phyloP scores from a whole-genome alignment of 2,888 invertebrate species.

The Xanthorhoe designata region DNA sequence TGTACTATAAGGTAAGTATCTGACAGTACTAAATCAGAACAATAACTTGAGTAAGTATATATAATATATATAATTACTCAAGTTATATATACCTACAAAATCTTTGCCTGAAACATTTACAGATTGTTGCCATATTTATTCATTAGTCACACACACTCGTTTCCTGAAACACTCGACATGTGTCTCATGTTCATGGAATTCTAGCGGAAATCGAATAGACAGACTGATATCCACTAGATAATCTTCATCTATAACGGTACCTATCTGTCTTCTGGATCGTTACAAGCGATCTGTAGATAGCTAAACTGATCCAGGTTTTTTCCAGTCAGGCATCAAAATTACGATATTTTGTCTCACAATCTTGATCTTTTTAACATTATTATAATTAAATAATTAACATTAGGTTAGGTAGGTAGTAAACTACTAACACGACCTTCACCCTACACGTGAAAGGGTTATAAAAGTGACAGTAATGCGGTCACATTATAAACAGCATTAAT shows the following conservation, averaged over 20 bases:
- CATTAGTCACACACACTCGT: background rate
- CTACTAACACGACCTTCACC: background rate
- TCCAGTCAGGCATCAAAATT: too few relatives aligned
- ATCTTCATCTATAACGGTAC: too few relatives aligned
- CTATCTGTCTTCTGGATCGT: too few relatives aligned
- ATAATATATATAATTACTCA: too few relatives aligned
- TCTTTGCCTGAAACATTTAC: background rate
- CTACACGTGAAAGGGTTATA: background rate
- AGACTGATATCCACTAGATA: too few relatives aligned
- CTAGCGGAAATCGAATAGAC: background rate
- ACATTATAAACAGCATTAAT: conserved; percentile 29
- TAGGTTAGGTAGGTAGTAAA: background rate
- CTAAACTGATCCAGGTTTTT: too few relatives aligned
- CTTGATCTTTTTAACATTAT: too few relatives aligned
- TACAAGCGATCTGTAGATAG: too few relatives aligned
- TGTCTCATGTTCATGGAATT: conserved; percentile 3
- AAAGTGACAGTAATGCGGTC: conserved; percentile 22
- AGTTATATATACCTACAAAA: too few relatives aligned
- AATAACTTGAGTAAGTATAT: background rate
- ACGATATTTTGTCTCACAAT: too few relatives aligned
- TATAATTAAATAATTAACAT: too few relatives aligned
- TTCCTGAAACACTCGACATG: background rate
- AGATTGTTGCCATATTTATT: background rate
- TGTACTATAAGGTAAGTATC: too few relatives aligned
- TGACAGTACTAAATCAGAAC: background rate